Conservation (phyloP, 2,797 vertebrate species). For the Anabacerthia variegaticeps region DNA sequence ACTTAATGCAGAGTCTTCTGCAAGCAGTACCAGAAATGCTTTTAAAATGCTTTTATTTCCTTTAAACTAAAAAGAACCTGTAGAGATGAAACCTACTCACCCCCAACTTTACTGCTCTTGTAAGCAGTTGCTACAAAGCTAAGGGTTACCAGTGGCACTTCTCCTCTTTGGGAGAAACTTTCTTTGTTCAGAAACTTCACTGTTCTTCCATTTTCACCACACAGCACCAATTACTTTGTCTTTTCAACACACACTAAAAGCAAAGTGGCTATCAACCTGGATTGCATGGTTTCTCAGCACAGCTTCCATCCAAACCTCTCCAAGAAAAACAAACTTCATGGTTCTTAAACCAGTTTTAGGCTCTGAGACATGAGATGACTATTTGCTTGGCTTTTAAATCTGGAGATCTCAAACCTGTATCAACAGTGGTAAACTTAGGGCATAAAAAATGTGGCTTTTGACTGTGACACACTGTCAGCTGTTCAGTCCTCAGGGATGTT, state of each 20-base stretch:
- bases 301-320: not conserved
- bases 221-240: not conserved
- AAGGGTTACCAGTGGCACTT: not conserved
- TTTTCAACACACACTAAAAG: not conserved
- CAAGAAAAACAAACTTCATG: not conserved
- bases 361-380: not conserved
- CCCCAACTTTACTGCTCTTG: not conserved
- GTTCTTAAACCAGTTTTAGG: not conserved
- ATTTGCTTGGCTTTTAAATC: not conserved
- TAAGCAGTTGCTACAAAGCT: not conserved
- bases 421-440: not conserved
- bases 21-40: not conserved
- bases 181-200: not conserved
- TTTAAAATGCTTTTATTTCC: not conserved
- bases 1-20: not conserved
- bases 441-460: not conserved
- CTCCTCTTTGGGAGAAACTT: not conserved
- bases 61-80: not conserved
- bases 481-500: not conserved
- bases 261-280: not conserved
- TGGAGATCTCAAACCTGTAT: not conserved
- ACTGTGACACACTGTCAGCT: not conserved
- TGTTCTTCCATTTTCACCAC: not conserved
- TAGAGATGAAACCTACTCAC: not conserved
- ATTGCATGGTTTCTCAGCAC: not conserved